Percentiles rank a stretch among this genome's conserved stretches.
phyloP scores from a whole-genome alignment of 2,113 vertebrate species.

The Serinus canaria region DNA sequence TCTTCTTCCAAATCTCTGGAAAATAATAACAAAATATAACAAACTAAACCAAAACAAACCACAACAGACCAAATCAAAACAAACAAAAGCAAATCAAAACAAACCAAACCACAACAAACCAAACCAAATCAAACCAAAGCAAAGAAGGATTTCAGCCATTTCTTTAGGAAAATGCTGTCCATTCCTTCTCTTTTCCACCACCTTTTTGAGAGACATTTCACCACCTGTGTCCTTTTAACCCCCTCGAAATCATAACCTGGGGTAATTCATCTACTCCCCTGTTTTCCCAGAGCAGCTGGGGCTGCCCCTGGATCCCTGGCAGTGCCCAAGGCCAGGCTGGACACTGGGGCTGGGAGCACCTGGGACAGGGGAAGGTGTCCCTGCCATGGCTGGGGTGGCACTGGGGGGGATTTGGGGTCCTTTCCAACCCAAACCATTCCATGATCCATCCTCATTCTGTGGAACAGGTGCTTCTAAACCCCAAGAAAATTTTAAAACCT shows the following conservation, averaged over 20 bases:
- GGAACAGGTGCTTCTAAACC: neutral
- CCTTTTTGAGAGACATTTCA: neutral
- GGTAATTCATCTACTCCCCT: fast-evolving
- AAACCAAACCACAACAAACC: fast-evolving
- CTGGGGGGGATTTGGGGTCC: fast-evolving
- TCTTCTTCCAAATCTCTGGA: neutral
- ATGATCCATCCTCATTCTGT: neutral
- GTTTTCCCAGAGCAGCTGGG: neutral
- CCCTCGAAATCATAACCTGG: neutral
- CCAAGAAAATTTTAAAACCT: fast-evolving
- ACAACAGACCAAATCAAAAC: neutral
- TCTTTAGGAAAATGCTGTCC: neutral
- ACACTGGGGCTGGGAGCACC: neutral
- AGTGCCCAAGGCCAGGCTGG: neutral
- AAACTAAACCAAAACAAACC: fast-evolving
- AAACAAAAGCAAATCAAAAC: neutral
- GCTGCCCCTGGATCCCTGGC: neutral
- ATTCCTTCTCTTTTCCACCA: neutral
- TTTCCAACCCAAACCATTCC: neutral
- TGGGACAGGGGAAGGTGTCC: neutral
- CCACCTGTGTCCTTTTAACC: fast-evolving
- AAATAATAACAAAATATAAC: neutral
- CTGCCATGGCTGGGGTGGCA: neutral
- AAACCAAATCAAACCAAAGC: fast-evolving
- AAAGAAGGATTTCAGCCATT: neutral